phyloP scores from a whole-genome alignment of 2,888 invertebrate species.

The Morpho achilles region DNA sequence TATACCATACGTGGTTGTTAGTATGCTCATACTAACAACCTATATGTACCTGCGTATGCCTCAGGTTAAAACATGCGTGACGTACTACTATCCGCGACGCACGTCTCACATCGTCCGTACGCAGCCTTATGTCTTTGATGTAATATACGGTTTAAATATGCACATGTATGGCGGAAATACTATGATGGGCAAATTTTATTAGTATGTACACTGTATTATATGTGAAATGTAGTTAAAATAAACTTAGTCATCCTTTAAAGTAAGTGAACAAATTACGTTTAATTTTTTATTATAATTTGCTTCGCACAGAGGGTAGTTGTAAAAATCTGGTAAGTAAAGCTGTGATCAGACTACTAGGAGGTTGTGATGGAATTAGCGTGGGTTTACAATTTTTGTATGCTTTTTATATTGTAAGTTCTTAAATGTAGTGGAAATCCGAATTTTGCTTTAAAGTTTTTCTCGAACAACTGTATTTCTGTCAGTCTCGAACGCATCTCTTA shows the following conservation, averaged over 20 bases:
- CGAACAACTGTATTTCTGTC: conserved; percentile 49
- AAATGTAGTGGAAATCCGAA: conserved; percentile 47
- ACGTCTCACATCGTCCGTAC: too few species aligned
- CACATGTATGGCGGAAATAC: background rate
- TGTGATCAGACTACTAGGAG: conserved; percentile 69
- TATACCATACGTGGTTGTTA: too few species aligned
- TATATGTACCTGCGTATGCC: too few species aligned
- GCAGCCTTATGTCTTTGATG: too few species aligned
- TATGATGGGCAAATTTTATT: background rate
- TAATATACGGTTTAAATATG: too few species aligned
- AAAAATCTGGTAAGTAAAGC: conserved; percentile 58
- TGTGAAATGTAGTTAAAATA: too few species aligned
- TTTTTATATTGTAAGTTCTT: conserved; percentile 45
- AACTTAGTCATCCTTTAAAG: background rate
- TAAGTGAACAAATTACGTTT: background rate
- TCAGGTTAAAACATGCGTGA: too few species aligned
- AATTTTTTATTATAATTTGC: conserved; percentile 2
- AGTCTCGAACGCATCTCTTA: conserved; percentile 30
- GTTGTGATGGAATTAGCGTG: conserved; percentile 65
- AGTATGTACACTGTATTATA: background rate
- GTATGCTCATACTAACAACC: too few species aligned
- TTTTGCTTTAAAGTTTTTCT: conserved; percentile 47
- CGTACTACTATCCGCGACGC: too few species aligned
- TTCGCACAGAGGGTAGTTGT: conserved; percentile 35
- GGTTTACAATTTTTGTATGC: conserved; percentile 54